Evolutionary conservation across 2,113 vertebrate genomes (phyloP).

Genomic region (Hippopotamus amphibius): DNA sequence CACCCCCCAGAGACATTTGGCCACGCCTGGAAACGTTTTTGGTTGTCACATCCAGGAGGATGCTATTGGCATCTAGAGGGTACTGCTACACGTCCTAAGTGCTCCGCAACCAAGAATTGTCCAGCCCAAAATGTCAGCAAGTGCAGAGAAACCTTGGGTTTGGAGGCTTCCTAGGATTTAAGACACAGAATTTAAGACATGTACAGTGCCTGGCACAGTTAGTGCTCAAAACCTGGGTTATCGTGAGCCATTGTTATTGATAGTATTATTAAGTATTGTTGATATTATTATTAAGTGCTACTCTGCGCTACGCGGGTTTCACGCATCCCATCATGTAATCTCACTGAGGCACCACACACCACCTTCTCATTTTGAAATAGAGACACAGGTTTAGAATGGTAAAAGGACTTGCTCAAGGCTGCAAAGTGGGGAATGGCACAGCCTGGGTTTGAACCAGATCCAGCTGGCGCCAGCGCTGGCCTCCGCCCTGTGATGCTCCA

Average conservation of each 20-base stretch:
- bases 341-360: rapidly evolving
- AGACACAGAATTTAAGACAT: background rate
- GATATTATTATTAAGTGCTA: rapidly evolving
- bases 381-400: background rate
- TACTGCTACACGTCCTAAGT: rapidly evolving
- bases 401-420: background rate
- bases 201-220: background rate
- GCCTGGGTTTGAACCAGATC: background rate
- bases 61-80: background rate
- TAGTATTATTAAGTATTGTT: no score
- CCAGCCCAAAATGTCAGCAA: rapidly evolving
- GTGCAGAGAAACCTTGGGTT: background rate
- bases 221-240: background rate
- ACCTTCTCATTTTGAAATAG: background rate
- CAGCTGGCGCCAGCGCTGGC: background rate
- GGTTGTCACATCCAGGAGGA: no score
- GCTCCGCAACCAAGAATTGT: background rate
- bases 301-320: rapidly evolving
- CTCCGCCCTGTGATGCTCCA: background rate
- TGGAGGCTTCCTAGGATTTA: background rate
- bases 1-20: no score
- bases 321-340: rapidly evolving
- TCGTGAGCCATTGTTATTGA: rapidly evolving
- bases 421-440: background rate
- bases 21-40: background rate